phyloP scores from a whole-genome alignment of 2,797 vertebrate genomes.

The Enteromius viviparus region DNA sequence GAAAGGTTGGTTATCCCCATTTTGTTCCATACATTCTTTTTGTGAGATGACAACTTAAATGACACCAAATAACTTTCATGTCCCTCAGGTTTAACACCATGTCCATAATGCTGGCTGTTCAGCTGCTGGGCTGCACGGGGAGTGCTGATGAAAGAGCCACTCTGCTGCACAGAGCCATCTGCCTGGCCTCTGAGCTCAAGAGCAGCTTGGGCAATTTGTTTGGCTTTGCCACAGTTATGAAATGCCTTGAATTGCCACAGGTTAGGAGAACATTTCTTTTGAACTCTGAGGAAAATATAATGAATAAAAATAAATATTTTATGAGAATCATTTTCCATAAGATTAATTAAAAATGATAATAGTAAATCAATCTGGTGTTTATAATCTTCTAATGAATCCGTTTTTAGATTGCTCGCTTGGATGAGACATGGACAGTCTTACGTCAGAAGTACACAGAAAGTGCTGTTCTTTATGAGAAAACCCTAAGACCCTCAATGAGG shows the following conservation, averaged over 20 bases:
- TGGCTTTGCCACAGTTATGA: constrained; percentile 92
- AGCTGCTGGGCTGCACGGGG: constrained; percentile 92
- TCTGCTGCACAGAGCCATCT: constrained; percentile 89
- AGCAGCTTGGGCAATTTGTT: constrained; percentile 93
- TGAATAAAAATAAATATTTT: neutral
- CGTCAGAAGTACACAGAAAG: constrained; percentile 92
- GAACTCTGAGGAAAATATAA: neutral
- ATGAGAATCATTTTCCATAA: neutral
- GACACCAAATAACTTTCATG: neutral
- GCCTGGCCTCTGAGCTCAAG: constrained; percentile 89
- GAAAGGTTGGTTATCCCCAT: constrained; percentile 81
- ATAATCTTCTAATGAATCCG: neutral
- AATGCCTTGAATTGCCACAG: constrained; percentile 91
- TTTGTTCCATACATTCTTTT: neutral
- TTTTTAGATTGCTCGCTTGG: constrained; percentile 86
- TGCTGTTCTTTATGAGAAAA: constrained; percentile 93
- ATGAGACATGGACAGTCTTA: constrained; percentile 89
- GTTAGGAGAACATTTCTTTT: constrained; percentile 68
- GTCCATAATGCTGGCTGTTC: constrained; percentile 90
- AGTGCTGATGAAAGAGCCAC: constrained; percentile 86
- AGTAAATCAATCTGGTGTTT: neutral
- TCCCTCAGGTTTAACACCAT: constrained; percentile 88
- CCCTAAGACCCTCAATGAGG: constrained; percentile 90
- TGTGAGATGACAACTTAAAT: neutral
- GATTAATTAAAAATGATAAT: neutral